Evolutionary conservation across 92 coral and sea anemone species (phyloP), one percentile per base, ranked within the genome.

Genomic region (Zoanthus solanderi): DNA sequence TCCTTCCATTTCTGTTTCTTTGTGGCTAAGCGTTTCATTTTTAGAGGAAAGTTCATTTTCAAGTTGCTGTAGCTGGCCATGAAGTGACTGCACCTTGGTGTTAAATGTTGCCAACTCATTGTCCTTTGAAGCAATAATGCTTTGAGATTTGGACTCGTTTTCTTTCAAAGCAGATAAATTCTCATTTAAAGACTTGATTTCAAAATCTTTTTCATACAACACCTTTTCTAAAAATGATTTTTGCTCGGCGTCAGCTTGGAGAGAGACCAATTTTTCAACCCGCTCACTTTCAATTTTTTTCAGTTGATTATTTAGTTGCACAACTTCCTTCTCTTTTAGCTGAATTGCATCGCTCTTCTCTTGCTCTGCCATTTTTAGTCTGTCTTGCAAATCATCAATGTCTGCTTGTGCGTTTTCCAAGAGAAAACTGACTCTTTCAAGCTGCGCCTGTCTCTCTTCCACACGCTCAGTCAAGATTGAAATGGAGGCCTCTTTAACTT

Each of bases 281-380:
- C 85, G 86, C 17, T 90, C 95, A 28, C 85, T 77, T 61, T 94
- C 92, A 47, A 88, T 23, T 79, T 82, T 78, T 74, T 90, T 75
- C 23, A 92, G 58, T 34, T 84, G 79, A 5, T 92, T 92, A 67
- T 77, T 92, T 23, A 94, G 89, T 7, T 68, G 54, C 23, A 17
- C 30, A 16, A 94, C 80, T 66, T 94, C 95, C 14, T 18, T 67
- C 37, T 94, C 93, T n/a, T 89, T 88, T 65, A 90, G 87, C 82
- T 92, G 77, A 9, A 88, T n/a, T 5, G 77, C 71, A 68, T 88
- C 78, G 13, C 83, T 56, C n/a, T 88, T 73, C 17, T 78, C 67
- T 52, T 84, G 76, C 54, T 93, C 93, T 23, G 84, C 69, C 37
- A 81, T 86, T 32, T 76, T 87, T 12, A 94, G 80, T 17, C 87